phyloP scores from a whole-genome alignment of 2,113 vertebrate species.

The Dicaeum eximium region DNA sequence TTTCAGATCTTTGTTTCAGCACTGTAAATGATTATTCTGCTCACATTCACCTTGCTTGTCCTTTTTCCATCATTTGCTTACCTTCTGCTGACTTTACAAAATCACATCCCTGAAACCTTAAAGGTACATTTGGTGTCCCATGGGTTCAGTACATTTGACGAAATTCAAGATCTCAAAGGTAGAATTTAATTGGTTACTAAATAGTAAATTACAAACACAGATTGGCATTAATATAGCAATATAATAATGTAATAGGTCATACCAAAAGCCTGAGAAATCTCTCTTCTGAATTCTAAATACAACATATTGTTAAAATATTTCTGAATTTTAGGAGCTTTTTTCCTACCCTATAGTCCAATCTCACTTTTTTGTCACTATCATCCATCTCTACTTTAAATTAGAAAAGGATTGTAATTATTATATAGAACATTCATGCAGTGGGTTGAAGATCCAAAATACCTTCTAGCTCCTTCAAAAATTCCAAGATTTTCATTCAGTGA shows the following conservation, averaged over 20 bases:
- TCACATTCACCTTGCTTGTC: slow-evolving; percentile 2
- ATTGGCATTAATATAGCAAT: neutral
- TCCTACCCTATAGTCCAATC: accelerated
- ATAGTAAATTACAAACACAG: neutral
- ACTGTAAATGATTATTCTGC: neutral
- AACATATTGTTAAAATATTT: neutral
- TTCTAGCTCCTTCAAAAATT: neutral
- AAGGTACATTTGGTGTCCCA: neutral
- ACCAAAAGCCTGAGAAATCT: neutral
- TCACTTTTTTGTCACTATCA: neutral
- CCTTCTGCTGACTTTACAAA: neutral
- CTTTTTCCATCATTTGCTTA: neutral
- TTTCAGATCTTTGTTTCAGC: neutral
- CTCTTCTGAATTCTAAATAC: neutral
- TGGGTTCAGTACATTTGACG: neutral
- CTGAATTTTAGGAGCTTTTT: neutral
- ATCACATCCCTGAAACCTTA: neutral
- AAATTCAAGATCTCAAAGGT: neutral
- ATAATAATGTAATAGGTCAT: neutral
- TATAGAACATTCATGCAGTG: neutral
- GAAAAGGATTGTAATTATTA: neutral
- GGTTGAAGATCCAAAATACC: neutral
- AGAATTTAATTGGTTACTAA: neutral
- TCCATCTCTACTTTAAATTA: neutral
- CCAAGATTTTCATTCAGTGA: neutral